Conservation (phyloP, 2,797 vertebrate genomes). For the Furcifer pardalis region DNA sequence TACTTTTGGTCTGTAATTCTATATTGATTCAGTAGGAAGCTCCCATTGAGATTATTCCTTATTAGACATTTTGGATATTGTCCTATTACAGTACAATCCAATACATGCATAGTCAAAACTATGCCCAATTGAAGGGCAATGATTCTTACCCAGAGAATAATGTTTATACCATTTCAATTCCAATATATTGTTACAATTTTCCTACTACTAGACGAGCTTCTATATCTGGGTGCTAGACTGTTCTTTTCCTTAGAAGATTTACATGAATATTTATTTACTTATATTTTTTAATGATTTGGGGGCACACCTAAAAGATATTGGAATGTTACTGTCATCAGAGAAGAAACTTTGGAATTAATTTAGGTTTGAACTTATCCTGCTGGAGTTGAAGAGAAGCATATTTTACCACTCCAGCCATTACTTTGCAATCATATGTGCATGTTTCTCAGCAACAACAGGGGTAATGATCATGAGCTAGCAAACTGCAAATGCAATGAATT, state of each 20-base stretch:
- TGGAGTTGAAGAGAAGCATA: background rate
- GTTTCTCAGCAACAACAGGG: background rate
- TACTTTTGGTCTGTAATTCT: slow-evolving; percentile 5
- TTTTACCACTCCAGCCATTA: background rate
- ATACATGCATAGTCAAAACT: background rate
- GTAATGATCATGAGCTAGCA: background rate
- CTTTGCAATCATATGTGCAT: slow-evolving; percentile 10
- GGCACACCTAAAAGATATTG: background rate
- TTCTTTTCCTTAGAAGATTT: background rate
- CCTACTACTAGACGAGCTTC: slow-evolving; percentile 7
- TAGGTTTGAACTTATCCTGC: background rate
- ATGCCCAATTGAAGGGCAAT: background rate
- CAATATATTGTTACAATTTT: slow-evolving; percentile 39
- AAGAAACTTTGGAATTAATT: background rate
- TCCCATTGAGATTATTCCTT: background rate
- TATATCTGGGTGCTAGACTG: background rate
- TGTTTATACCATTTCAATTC: background rate
- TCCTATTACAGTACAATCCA: background rate
- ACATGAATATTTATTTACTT: background rate
- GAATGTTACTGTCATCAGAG: background rate
- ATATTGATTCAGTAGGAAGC: too few species aligned
- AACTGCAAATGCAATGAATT: background rate
- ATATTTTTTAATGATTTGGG: background rate
- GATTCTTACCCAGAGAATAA: background rate
- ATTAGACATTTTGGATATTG: background rate